Percentiles rank a stretch among this genome's conserved stretches.
Conservation (phyloP, 2,888 invertebrate genomes). For the Nebria brevicollis region DNA sequence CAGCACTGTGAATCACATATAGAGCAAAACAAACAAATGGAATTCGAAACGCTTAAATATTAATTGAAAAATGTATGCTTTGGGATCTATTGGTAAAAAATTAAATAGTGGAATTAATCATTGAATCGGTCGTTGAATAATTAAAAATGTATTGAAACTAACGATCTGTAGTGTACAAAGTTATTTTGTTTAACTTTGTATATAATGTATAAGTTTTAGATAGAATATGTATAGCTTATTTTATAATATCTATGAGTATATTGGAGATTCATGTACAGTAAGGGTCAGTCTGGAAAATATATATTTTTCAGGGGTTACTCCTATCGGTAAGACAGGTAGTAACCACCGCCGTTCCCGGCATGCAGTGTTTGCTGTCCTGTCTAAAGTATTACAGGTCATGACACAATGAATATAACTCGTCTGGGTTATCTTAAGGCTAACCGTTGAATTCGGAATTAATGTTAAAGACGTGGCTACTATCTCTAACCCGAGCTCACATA, state of each 20-base stretch:
- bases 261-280: background rate
- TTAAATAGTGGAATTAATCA: no score
- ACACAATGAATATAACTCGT: constrained; percentile 4
- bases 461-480: background rate
- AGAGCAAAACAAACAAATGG: background rate
- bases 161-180: no score
- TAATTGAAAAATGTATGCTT: background rate
- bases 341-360: background rate
- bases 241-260: no score
- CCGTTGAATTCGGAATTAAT: background rate
- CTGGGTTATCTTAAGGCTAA: background rate
- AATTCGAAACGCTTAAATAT: background rate
- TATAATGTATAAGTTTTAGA: no score
- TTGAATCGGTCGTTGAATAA: no score
- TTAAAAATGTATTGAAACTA: no score
- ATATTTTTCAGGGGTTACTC: background rate
- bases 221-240: no score
- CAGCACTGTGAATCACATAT: background rate
- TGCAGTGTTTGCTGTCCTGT: background rate
- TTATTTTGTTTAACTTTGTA: no score
- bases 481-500: background rate
- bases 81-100: no score
- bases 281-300: background rate
- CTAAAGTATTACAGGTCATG: constrained; percentile 5
- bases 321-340: background rate